Base-by-base conservation (phyloP, 92 coral and sea anemone genomes). In the Chrysogorgia sp. region DNA sequence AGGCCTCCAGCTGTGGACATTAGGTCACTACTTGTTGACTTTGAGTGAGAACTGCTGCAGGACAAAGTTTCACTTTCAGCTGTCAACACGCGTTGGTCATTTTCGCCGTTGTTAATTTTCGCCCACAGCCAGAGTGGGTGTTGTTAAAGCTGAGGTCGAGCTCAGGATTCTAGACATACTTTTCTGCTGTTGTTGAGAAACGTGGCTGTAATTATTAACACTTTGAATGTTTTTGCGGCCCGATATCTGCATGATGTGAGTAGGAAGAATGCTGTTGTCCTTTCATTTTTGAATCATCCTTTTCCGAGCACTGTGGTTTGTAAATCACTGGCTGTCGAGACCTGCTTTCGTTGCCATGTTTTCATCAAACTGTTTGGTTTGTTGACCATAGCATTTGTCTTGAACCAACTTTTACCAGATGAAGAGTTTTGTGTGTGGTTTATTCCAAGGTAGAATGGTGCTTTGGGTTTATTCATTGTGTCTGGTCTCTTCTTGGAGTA, bases 281-380 rank as follows among this genome's bases (percentile, higher is more conserved):
- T 85, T 85, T 72, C 71, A 75, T 52, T 74, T 85, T 58, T 80
- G 82, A 12, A 85, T 67, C 86, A 85, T 85, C 57, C 79, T 55
- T 53, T 85, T 85, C 58, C 85, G 77, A 20, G 85, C 85, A 74
- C 85, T 85, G 79, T 80, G 89, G 48, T 64, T 85, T 63, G 87
- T 76, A n/a, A 76, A 76, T 43, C 70, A 57, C 70, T 80, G 68
- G 34, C 67, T 60, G 50, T 80, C 74, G 82, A 76, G 69, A 17
- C 71, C 40, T 52, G 82, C 82, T 77, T 77, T 62, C 25, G 58
- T 57, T 41, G 43, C 74, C 74, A 64, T 85, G 23, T 37, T 72
- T 67, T 81, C 81, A 80, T 67, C 63, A 25, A 74, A 78, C 5
- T 81, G 82, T 72, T 81, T 75, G 58, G 82, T 74, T 86, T 77